A percentile compares a stretch with the other conserved stretches of the same genome.
These are phyloP conservation scores for Noctua fimbriata DNA, from an alignment of 2,888 invertebrate genomes.

Conservation along the genomic window DNA sequence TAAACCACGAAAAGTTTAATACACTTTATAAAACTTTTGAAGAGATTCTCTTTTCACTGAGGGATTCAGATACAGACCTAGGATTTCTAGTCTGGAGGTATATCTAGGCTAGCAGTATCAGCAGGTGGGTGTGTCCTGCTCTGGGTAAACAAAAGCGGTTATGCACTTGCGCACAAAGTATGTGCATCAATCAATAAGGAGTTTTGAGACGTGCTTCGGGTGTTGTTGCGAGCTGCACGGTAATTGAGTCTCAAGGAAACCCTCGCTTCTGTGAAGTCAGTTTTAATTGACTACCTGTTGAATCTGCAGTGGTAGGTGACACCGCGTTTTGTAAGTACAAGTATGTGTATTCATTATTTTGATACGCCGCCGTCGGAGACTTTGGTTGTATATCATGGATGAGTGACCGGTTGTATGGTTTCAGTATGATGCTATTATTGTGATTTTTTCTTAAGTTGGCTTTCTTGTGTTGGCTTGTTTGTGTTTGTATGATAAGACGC, in stretches of 20 bases:
- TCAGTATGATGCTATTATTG: not conserved
- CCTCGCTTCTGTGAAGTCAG: not conserved
- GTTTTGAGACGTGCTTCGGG: conserved; percentile 7
- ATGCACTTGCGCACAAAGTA: conserved; percentile 58
- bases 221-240: not conserved
- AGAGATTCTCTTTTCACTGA: not conserved
- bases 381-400: too few relatives aligned
- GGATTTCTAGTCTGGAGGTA: not conserved
- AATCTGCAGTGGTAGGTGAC: not conserved
- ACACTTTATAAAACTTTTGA: not conserved
- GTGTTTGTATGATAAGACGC: not conserved
- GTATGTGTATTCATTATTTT: not conserved
- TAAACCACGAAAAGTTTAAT: too few relatives aligned
- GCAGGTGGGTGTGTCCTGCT: conserved; percentile 29
- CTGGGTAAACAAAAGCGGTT: conserved; percentile 17
- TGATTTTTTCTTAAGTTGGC: not conserved
- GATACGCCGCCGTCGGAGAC: too few relatives aligned
- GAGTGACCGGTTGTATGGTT: not conserved
- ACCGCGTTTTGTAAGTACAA: conserved; percentile 23
- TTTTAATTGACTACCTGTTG: conserved; percentile 33
- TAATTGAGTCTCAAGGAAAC: not conserved
- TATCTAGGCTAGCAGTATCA: not conserved
- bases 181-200: conserved; percentile 50
- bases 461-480: too few relatives aligned
- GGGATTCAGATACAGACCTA: not conserved